These are phyloP conservation scores for Hylaeus volcanicus DNA, from an alignment of 1,140 invertebrate species.

Conservation along the genomic window DNA sequence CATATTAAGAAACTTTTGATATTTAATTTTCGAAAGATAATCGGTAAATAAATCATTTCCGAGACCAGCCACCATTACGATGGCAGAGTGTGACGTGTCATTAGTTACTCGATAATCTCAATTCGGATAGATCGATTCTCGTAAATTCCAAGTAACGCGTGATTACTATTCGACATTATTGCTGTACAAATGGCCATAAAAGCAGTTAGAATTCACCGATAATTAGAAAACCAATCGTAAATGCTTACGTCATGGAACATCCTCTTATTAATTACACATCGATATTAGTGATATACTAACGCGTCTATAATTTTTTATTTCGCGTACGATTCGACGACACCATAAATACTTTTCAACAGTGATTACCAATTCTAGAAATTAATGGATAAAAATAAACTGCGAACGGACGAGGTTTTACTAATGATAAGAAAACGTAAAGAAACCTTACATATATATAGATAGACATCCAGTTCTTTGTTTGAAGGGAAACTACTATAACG, in stretches of 20 bases:
- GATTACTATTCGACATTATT: constrained; percentile 25
- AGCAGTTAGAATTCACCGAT: constrained; percentile 30
- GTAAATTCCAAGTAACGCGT: not conserved
- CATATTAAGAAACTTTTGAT: not conserved
- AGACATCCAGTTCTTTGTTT: constrained; percentile 7
- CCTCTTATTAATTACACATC: constrained; percentile 44
- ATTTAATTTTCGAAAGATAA: not conserved
- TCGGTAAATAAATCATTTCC: not conserved
- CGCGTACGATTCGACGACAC: constrained; percentile 29
- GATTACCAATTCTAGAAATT: constrained; percentile 1
- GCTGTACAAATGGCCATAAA: constrained; percentile 59
- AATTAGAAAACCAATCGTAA: constrained; percentile 31
- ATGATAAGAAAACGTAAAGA: constrained; percentile 20
- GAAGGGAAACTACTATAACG: not conserved
- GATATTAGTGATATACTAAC: constrained; percentile 27
- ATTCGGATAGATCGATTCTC: no score
- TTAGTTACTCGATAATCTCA: not conserved
- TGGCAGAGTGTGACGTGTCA: not conserved
- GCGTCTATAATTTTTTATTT: constrained; percentile 29
- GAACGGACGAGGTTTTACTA: constrained; percentile 36
- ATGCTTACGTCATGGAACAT: constrained; percentile 26
- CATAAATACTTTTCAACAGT: constrained; percentile 2
- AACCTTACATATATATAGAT: constrained; percentile 23
- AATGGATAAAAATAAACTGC: constrained; percentile 18
- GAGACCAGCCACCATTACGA: not conserved